phyloP scores from a whole-genome alignment of 2,797 vertebrate species.

The Sorex maritimensis region DNA sequence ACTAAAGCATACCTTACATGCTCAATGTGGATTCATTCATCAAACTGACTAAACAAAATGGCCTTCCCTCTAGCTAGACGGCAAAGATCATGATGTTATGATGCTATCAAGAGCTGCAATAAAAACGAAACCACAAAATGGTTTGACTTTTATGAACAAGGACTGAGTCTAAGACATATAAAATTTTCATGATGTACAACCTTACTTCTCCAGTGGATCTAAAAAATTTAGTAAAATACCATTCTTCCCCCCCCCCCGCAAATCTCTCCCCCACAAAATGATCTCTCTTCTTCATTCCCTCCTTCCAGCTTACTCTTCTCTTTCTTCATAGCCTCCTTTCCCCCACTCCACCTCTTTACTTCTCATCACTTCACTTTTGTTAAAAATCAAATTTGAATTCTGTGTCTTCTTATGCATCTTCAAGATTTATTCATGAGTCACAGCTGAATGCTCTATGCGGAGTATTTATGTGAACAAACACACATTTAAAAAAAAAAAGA shows the following conservation, averaged over 20 bases:
- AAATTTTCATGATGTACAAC: background rate
- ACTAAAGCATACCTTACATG: background rate
- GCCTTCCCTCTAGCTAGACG: background rate
- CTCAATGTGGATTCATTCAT: background rate
- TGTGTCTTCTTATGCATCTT: conserved; percentile 84
- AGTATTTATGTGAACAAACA: conserved; percentile 87
- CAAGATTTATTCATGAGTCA: conserved; percentile 88
- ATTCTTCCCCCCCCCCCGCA: background rate
- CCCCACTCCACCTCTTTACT: background rate
- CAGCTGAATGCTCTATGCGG: conserved; percentile 84
- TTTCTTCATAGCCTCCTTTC: background rate
- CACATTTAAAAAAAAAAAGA: conserved; percentile 70
- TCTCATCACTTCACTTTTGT: conserved; percentile 51
- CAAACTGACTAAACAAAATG: background rate
- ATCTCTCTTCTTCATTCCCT: background rate
- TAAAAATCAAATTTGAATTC: conserved; percentile 88
- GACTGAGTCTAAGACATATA: conserved; percentile 6
- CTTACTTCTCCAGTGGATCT: background rate
- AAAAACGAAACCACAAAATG: background rate
- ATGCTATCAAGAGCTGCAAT: background rate
- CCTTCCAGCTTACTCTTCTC: background rate
- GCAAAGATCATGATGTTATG: background rate
- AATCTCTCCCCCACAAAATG: background rate
- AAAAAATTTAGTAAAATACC: conserved; percentile 75
- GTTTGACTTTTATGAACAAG: background rate